A percentile compares a stretch with the other conserved stretches of the same genome.
These are phyloP conservation scores for Campaea margaritaria DNA, from an alignment of 2,888 invertebrate genomes.

Conservation along the genomic window DNA sequence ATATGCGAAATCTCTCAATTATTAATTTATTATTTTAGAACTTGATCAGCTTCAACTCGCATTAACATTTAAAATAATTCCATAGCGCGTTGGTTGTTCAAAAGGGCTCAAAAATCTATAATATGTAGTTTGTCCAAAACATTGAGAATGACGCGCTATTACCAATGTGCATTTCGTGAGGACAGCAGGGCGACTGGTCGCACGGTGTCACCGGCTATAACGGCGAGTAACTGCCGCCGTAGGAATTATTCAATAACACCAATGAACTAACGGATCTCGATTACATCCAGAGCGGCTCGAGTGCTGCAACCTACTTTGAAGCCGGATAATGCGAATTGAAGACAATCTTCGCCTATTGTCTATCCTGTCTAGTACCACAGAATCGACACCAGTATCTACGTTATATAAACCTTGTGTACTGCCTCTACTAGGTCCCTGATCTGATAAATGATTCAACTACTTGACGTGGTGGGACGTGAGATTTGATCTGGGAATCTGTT, in stretches of 20 bases:
- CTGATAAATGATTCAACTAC: constrained; percentile 1
- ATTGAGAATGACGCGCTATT: constrained; percentile 16
- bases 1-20: too few species aligned
- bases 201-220: constrained; percentile 51
- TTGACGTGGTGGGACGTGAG: constrained; percentile 28
- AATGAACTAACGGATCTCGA: constrained; percentile 82
- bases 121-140: too few species aligned
- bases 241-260: constrained; percentile 83
- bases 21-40: too few species aligned
- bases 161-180: constrained; percentile 57
- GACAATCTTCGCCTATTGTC: constrained; percentile 76
- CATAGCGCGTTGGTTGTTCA: too few species aligned
- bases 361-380: constrained; percentile 56
- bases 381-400: constrained; percentile 43
- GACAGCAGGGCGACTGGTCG: constrained; percentile 39
- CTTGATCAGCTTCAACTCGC: too few species aligned
- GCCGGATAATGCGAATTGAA: constrained; percentile 84
- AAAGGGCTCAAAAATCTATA: too few species aligned
- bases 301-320: constrained; percentile 79
- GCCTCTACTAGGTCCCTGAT: background rate
- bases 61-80: too few species aligned
- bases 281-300: constrained; percentile 73
- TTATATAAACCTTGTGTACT: constrained; percentile 28
- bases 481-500: constrained; percentile 28
- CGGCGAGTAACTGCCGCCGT: constrained; percentile 42